Evolutionary conservation across 2,113 vertebrate species (phyloP).

Genomic region (Arothron firmamentum): DNA sequence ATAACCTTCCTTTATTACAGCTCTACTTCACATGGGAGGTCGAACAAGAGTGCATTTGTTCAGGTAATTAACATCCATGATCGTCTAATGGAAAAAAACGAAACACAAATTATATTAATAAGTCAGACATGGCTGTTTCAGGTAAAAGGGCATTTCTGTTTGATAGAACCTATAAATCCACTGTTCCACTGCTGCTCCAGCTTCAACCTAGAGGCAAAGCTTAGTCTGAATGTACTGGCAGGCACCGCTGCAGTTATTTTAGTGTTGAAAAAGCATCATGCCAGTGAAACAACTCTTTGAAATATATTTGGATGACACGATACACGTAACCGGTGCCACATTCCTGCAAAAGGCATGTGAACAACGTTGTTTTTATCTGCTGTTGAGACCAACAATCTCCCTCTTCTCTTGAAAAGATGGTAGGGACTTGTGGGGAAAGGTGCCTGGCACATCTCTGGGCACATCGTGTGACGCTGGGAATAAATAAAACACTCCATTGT

Average conservation of each 20-base stretch:
- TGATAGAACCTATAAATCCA: slow-evolving; percentile 28
- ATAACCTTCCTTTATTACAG: not conserved
- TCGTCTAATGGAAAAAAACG: slow-evolving; percentile 1
- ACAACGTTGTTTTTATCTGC: not conserved
- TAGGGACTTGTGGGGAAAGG: not conserved
- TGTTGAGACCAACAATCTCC: not conserved
- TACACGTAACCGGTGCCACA: not conserved
- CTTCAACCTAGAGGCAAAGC: slow-evolving; percentile 47
- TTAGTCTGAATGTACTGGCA: slow-evolving; percentile 49
- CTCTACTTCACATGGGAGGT: not conserved
- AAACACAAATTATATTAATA: not conserved
- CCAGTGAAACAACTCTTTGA: slow-evolving; percentile 4
- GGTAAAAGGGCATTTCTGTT: slow-evolving; percentile 5
- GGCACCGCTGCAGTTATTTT: slow-evolving; percentile 43
- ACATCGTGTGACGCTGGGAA: not conserved
- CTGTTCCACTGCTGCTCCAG: slow-evolving; percentile 21
- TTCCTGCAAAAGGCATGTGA: slow-evolving; percentile 3
- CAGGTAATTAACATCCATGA: slow-evolving; percentile 9
- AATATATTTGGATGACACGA: slow-evolving; percentile 13
- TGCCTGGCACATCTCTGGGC: no score
- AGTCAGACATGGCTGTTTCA: not conserved
- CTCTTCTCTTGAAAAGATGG: not conserved
- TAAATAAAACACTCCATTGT: not conserved
- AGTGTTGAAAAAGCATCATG: slow-evolving; percentile 30
- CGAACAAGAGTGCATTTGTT: slow-evolving; percentile 1